Evolutionary conservation across 2,888 invertebrate genomes (phyloP).

Genomic region (Drosophila nigricruria): DNA sequence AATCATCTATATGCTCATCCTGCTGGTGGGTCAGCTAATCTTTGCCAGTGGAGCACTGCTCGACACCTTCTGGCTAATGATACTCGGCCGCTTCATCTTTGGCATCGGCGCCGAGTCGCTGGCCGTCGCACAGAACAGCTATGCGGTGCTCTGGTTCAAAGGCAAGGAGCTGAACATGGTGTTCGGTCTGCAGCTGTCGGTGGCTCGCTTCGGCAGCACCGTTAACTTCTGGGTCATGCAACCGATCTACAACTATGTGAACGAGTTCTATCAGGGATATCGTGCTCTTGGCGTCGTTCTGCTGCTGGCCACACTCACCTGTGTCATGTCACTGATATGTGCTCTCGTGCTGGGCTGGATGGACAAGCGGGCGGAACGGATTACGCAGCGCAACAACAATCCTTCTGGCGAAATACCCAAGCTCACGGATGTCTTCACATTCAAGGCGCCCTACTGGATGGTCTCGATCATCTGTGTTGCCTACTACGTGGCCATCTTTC

Average conservation of each 20-base stretch:
- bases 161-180: conserved; percentile 99
- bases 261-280: conserved; percentile 88
- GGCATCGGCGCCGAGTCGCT: conserved; percentile 98
- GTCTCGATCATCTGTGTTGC: conserved; percentile 95
- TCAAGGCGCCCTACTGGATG: conserved; percentile 95
- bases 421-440: conserved; percentile 92
- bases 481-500: conserved; percentile 98
- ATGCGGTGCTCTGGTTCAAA: conserved; percentile 99
- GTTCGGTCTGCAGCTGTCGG: conserved; percentile 97
- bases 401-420: conserved; percentile 88
- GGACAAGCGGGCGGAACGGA: conserved; percentile 94
- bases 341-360: conserved; percentile 92
- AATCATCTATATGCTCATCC: conserved; percentile 94
- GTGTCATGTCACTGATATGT: conserved; percentile 93
- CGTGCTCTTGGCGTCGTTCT: conserved; percentile 92
- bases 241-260: conserved; percentile 92
- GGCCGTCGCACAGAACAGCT: conserved; percentile 98
- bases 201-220: conserved; percentile 97
- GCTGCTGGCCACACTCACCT: conserved; percentile 91
- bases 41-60: conserved; percentile 95
- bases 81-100: conserved; percentile 96
- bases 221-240: conserved; percentile 98
- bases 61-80: conserved; percentile 96
- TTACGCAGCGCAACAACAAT: conserved; percentile 89
- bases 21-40: conserved; percentile 94